Base-by-base conservation (phyloP, 2,888 invertebrate genomes). In the Morpho deidamia region DNA sequence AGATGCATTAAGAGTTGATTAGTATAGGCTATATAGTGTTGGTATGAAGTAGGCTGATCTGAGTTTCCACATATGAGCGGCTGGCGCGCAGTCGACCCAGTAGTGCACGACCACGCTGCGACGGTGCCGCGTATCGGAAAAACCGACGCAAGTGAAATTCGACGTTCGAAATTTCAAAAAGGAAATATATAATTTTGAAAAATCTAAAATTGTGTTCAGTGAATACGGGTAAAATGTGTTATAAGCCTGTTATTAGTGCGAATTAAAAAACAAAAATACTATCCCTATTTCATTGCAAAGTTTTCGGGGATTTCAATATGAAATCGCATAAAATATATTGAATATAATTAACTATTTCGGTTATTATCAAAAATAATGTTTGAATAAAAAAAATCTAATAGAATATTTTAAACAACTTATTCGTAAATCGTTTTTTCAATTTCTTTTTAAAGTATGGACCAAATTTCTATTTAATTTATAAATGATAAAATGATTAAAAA, bases 61-160 rank as follows among this genome's bases (percentile, higher is more conserved):
- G 58, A 72, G 74, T 83, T 86, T 85, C 82, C 84, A 78, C 78
- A 76, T 73, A 78, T 76, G 72, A 76, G 43, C 75, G 78, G 72
- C 71, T 74, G 78, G 64, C 71, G 76, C 72, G 71, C 76, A 70
- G 68, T 71, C 70, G 69, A 70, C 70, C 75, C 82, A 82, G 83
- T 83, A 81, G 80, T 79, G 78, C 72, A 81, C 81, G 69, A 67
- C 69, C 71, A 71, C 77, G 78, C 77, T 78, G 74, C 78, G 76
- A 74, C 77, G 59, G 58, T 70, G 73, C 74, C 73, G 74, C 78
- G 79, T 76, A 69, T 70, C 72, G 69, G 71, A 75, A 68, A 69
- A 69, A 58, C 64, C 70, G 66, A 68, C 67, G 50, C 44, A 47
- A 51, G 53, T 49, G 41, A 59, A 51, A 48, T 55, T 53, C 47